Evolutionary conservation across 2,888 invertebrate species (phyloP).

Genomic region (Aporophyla lueneburgensis): DNA sequence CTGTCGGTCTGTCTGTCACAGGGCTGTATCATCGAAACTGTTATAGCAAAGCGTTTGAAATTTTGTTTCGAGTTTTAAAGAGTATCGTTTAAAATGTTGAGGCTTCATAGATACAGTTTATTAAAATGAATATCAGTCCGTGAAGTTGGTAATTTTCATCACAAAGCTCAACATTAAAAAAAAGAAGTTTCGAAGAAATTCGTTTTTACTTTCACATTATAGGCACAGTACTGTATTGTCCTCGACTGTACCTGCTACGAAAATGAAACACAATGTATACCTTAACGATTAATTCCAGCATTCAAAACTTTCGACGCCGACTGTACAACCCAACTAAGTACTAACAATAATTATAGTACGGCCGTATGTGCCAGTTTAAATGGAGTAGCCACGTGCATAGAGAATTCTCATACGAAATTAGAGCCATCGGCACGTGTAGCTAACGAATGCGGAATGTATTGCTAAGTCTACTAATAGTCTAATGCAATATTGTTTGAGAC

Average conservation of each 20-base stretch:
- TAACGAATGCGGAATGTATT: slow-evolving; percentile 22
- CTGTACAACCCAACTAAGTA: slow-evolving; percentile 10
- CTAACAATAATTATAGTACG: slow-evolving; percentile 23
- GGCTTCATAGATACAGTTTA: background rate
- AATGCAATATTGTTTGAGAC: slow-evolving; percentile 5
- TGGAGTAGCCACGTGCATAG: slow-evolving; percentile 34
- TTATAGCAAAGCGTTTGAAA: background rate
- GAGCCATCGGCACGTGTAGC: slow-evolving; percentile 40
- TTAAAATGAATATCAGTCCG: background rate
- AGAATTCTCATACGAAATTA: slow-evolving; percentile 38
- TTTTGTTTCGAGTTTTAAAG: background rate
- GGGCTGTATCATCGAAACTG: background rate
- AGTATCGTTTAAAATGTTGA: background rate
- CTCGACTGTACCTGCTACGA: background rate
- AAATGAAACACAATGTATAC: background rate
- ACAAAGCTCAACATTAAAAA: background rate
- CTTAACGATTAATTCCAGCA: background rate
- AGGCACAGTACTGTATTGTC: no score
- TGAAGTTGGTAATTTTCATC: background rate
- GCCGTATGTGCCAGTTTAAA: slow-evolving; percentile 15
- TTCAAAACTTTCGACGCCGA: background rate
- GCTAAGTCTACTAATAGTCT: slow-evolving; percentile 27
- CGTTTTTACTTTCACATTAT: background rate
- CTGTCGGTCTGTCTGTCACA: background rate
- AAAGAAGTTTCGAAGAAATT: background rate